These are phyloP conservation scores for Nomada goodeniana DNA, from an alignment of 2,888 invertebrate species.

Conservation along the genomic window DNA sequence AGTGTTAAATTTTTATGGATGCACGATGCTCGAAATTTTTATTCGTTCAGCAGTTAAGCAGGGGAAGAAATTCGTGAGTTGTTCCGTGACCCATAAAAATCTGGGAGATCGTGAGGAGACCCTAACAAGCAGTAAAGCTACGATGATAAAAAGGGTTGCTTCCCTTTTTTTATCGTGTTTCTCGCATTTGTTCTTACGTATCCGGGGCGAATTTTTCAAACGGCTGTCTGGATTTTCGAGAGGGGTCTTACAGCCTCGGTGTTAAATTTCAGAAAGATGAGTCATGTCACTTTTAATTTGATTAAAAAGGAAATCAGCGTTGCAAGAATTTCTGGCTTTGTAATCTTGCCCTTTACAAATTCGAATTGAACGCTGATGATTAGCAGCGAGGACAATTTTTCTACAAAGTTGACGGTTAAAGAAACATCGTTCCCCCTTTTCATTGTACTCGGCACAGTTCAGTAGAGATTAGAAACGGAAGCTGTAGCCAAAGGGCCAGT, in stretches of 20 bases:
- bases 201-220: constrained; percentile 52
- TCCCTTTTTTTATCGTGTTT: constrained; percentile 37
- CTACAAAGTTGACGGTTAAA: too few species aligned
- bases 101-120: constrained; percentile 32
- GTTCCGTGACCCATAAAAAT: constrained; percentile 52
- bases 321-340: not conserved
- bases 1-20: constrained; percentile 55
- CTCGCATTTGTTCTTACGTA: constrained; percentile 20
- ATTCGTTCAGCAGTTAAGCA: not conserved
- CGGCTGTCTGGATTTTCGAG: not conserved
- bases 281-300: too few species aligned
- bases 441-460: too few species aligned
- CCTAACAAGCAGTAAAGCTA: constrained; percentile 49
- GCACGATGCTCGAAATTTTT: not conserved
- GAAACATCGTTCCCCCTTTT: too few species aligned
- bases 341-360: too few species aligned
- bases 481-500: too few species aligned
- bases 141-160: constrained; percentile 57
- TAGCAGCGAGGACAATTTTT: too few species aligned
- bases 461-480: too few species aligned
- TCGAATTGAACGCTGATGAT: too few species aligned
- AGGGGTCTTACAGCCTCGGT: not conserved
- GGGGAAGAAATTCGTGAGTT: constrained; percentile 15
- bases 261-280: too few species aligned
- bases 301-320: constrained; percentile 16